These are phyloP conservation scores for Philereme vetulata DNA, from an alignment of 2,888 invertebrate genomes.

Conservation along the genomic window DNA sequence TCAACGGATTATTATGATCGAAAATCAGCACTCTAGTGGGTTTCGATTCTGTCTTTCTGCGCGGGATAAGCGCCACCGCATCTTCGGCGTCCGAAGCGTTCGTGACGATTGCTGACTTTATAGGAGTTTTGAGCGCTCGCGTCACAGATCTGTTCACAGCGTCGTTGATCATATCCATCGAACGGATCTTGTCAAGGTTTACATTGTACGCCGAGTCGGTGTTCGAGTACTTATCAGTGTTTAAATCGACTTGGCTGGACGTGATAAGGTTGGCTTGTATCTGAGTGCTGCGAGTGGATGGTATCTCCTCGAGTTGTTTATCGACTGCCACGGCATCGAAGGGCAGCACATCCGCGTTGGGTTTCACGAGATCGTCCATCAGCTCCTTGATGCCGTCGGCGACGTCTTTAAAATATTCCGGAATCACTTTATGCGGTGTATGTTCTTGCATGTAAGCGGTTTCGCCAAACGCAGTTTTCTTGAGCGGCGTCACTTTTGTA, in stretches of 20 bases:
- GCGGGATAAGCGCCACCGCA: not conserved
- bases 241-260: slow-evolving; percentile 70
- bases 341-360: slow-evolving; percentile 56
- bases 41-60: slow-evolving; percentile 1
- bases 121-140: slow-evolving; percentile 30
- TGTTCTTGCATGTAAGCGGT: slow-evolving; percentile 52
- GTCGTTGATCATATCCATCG: slow-evolving; percentile 25
- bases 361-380: slow-evolving; percentile 72
- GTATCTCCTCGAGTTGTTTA: slow-evolving; percentile 26
- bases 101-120: slow-evolving; percentile 11
- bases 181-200: slow-evolving; percentile 24
- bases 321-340: slow-evolving; percentile 41
- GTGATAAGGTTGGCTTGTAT: slow-evolving; percentile 64
- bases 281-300: slow-evolving; percentile 58
- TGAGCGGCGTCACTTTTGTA: slow-evolving; percentile 50
- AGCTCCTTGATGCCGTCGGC: slow-evolving; percentile 65
- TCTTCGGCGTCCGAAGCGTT: slow-evolving; percentile 9
- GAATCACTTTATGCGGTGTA: slow-evolving; percentile 62
- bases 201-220: slow-evolving; percentile 40
- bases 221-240: slow-evolving; percentile 43
- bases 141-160: slow-evolving; percentile 30
- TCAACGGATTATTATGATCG: slow-evolving; percentile 67
- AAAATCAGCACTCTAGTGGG: slow-evolving; percentile 54
- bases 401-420: slow-evolving; percentile 59
- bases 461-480: slow-evolving; percentile 63